phyloP scores from a whole-genome alignment of 2,888 invertebrate species.

The Steromphala cineraria region DNA sequence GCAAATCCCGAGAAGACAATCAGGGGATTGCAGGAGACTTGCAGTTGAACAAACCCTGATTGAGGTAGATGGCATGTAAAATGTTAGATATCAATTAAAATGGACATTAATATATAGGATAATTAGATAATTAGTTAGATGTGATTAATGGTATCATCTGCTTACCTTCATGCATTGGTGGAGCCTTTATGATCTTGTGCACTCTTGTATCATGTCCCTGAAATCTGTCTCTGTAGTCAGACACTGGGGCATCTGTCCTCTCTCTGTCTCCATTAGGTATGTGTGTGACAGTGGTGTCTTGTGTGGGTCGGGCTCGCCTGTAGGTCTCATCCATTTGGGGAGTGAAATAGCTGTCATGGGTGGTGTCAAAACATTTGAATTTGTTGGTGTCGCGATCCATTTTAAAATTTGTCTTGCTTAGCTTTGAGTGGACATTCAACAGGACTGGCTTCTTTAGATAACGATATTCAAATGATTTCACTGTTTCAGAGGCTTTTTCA shows the following conservation, averaged over 20 bases:
- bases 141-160: no score
- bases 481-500: constrained; percentile 66
- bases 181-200: constrained; percentile 54
- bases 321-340: constrained; percentile 54
- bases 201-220: constrained; percentile 61
- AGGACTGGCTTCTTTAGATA: constrained; percentile 57
- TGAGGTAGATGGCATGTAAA: no score
- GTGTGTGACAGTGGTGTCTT: constrained; percentile 42
- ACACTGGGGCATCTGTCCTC: constrained; percentile 62
- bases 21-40: no score
- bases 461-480: constrained; percentile 55
- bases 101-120: no score
- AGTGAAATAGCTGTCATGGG: constrained; percentile 62
- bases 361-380: constrained; percentile 65
- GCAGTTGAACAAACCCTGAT: no score
- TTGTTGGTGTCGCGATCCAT: constrained; percentile 68
- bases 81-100: no score
- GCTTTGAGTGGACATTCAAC: constrained; percentile 39
- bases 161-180: constrained; percentile 65
- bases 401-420: constrained; percentile 69
- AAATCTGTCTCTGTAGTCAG: constrained; percentile 66
- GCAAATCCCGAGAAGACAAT: no score
- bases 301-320: constrained; percentile 31
- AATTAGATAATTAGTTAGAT: no score
- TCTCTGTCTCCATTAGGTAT: constrained; percentile 68